Evolutionary conservation across 2,797 vertebrate genomes (phyloP).

Genomic region (Aratinga solstitialis): DNA sequence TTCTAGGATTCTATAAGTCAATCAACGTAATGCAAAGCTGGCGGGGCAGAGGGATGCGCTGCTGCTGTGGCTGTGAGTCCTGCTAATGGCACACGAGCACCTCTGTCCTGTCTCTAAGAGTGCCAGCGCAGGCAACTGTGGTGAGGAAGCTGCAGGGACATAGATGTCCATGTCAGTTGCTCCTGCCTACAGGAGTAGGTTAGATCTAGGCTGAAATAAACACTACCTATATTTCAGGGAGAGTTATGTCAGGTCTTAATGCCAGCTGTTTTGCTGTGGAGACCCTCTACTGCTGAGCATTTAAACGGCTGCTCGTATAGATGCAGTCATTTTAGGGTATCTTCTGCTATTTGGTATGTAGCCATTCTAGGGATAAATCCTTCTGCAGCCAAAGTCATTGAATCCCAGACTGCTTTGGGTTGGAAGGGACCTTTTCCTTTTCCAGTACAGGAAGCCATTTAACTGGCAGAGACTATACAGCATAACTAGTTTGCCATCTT

Average conservation of each 20-base stretch:
- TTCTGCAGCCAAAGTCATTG: not conserved
- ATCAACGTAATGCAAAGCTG: rapidly evolving
- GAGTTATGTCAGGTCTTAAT: not conserved
- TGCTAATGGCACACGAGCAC: rapidly evolving
- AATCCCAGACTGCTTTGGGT: not conserved
- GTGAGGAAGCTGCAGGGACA: rapidly evolving
- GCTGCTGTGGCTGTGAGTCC: rapidly evolving
- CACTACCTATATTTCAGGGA: not conserved
- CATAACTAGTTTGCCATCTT: not conserved
- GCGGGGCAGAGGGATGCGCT: rapidly evolving
- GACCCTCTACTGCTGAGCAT: not conserved
- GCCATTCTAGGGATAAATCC: not conserved
- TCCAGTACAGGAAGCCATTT: not conserved
- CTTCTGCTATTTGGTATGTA: not conserved
- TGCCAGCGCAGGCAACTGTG: not conserved
- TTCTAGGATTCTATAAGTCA: not conserved
- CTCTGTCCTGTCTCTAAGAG: rapidly evolving
- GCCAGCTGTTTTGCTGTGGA: not conserved
- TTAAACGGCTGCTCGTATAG: not conserved
- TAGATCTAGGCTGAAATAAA: not conserved
- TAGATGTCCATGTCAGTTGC: rapidly evolving
- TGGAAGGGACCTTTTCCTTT: not conserved
- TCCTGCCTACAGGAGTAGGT: not conserved
- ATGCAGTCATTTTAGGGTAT: not conserved
- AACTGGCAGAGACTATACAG: not conserved